Conservation (phyloP, 2,113 vertebrate species). For the Bubalus kerabau region DNA sequence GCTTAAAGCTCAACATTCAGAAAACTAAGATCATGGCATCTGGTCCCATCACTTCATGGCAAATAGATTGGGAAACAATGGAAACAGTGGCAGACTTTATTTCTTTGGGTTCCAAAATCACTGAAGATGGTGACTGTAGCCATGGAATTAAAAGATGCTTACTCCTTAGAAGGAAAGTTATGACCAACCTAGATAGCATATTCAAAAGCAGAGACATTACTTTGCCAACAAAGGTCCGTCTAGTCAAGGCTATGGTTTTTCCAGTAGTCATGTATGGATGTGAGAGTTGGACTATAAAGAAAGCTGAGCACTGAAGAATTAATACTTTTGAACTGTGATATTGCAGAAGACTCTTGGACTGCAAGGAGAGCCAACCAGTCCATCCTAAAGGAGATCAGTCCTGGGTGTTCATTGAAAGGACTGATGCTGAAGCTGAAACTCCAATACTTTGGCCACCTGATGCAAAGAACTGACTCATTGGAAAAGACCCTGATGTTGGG, state of each 20-base stretch:
- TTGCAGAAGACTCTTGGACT: background rate
- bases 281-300: background rate
- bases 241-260: background rate
- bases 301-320: background rate
- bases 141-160: background rate
- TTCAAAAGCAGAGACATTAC: background rate
- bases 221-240: fast-evolving
- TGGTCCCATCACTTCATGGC: background rate
- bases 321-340: background rate
- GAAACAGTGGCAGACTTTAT: background rate
- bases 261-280: background rate
- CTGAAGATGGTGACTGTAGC: background rate
- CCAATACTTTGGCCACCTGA: background rate
- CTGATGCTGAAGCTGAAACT: background rate
- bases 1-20: background rate
- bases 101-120: background rate
- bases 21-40: background rate
- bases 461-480: background rate
- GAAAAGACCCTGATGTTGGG: background rate
- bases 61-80: background rate
- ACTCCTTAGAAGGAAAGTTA: background rate
- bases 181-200: background rate
- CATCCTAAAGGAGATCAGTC: background rate
- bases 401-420: background rate
- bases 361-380: background rate